These are phyloP conservation scores for Equus quagga DNA, from an alignment of 2,113 vertebrate genomes.

Conservation along the genomic window DNA sequence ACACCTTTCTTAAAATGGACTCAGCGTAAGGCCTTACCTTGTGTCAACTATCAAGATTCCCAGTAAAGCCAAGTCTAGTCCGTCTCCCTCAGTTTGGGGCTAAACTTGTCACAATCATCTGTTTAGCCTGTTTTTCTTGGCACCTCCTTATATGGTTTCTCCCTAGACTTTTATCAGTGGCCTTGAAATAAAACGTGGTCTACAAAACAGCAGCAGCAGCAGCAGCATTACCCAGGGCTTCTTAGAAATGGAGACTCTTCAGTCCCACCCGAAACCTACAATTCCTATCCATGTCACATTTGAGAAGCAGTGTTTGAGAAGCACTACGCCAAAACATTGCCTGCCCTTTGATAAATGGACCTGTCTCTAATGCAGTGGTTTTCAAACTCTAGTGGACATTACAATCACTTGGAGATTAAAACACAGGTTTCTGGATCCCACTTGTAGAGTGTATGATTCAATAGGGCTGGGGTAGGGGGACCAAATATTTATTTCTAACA, in stretches of 20 bases:
- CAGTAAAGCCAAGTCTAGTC: background rate
- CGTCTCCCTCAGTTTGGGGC: background rate
- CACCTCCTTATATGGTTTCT: background rate
- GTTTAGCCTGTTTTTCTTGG: conserved; percentile 41
- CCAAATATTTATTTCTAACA: background rate
- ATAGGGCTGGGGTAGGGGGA: background rate
- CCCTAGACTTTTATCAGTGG: conserved; percentile 4
- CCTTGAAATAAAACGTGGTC: background rate
- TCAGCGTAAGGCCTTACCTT: conserved; percentile 49
- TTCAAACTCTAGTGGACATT: background rate
- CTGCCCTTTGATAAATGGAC: background rate
- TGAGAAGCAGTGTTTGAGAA: background rate
- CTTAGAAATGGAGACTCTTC: background rate
- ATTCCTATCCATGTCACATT: rapidly evolving
- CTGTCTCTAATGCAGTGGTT: background rate
- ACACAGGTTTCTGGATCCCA: background rate
- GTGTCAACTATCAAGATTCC: conserved; percentile 24
- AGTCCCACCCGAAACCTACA: background rate
- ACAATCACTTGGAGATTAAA: background rate
- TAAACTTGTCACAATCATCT: conserved; percentile 46
- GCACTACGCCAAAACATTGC: rapidly evolving
- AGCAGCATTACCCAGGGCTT: background rate
- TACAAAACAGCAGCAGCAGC: background rate
- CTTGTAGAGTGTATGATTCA: background rate
- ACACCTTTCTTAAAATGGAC: conserved; percentile 29